Evolutionary conservation across 2,888 invertebrate species (phyloP).

Genomic region (Microchrysa polita): DNA sequence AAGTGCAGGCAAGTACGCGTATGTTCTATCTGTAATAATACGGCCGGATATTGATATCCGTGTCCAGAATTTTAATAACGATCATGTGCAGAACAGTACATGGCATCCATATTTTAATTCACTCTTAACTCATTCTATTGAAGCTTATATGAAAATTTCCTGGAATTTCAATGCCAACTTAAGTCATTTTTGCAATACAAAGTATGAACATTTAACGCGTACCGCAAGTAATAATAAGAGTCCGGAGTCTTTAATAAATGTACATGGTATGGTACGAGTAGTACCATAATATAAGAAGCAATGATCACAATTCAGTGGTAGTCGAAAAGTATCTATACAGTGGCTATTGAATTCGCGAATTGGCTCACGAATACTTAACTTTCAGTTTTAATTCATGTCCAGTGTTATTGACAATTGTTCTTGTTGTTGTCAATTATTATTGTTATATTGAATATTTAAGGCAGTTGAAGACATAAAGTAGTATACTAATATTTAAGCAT

Average conservation of each 20-base stretch:
- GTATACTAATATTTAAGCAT: too few species aligned
- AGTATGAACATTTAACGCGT: slow-evolving; percentile 1
- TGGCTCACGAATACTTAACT: slow-evolving; percentile 10
- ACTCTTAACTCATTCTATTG: slow-evolving; percentile 31
- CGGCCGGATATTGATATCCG: slow-evolving; percentile 39
- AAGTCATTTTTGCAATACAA: slow-evolving; percentile 39
- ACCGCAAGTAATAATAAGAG: not conserved
- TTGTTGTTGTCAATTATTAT: slow-evolving; percentile 40
- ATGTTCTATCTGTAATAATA: slow-evolving; percentile 4
- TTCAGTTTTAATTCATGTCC: slow-evolving; percentile 39
- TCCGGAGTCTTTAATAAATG: not conserved
- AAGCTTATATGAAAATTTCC: slow-evolving; percentile 39
- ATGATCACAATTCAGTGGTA: not conserved
- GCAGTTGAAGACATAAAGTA: too few species aligned
- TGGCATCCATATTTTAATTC: not conserved
- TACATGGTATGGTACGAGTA: too few species aligned
- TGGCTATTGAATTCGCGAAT: too few species aligned
- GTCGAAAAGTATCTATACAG: not conserved
- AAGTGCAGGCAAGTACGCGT: not conserved
- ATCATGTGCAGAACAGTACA: not conserved
- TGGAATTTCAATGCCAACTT: slow-evolving; percentile 45
- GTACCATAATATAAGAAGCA: not conserved
- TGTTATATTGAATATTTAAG: slow-evolving; percentile 17
- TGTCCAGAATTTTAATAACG: slow-evolving; percentile 35
- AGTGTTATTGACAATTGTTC: slow-evolving; percentile 28